Conservation (phyloP, 2,797 vertebrate species). For the Balearica regulorum region DNA sequence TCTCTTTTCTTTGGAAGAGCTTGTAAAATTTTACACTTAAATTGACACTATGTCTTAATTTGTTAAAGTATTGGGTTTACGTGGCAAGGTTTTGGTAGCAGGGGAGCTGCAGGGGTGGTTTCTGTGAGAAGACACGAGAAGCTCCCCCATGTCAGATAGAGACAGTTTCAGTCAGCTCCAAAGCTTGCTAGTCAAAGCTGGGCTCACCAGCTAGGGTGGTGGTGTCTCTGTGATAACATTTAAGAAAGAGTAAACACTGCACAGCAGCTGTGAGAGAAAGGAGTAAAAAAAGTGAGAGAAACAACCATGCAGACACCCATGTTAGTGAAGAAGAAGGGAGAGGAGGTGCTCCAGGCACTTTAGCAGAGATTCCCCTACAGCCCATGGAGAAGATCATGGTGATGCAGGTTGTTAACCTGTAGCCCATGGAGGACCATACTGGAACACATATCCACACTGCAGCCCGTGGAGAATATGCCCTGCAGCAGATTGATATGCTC, state of each 20-base stretch:
- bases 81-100: background rate
- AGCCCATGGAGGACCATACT: background rate
- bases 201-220: accelerated
- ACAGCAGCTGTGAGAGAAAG: background rate
- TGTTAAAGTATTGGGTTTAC: background rate
- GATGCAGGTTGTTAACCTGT: background rate
- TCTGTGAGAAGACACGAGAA: background rate
- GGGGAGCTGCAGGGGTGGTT: background rate
- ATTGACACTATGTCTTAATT: background rate
- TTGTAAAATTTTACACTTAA: background rate
- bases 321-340: background rate
- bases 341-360: background rate
- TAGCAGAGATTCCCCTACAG: background rate
- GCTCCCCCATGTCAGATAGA: background rate
- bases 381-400: background rate
- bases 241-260: background rate
- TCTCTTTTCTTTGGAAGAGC: background rate
- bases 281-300: background rate
- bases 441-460: accelerated
- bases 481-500: background rate
- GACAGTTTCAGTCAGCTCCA: background rate
- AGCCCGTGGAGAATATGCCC: background rate
- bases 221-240: background rate
- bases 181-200: background rate
- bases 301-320: background rate